Evolutionary conservation across 2,113 vertebrate species (phyloP), one percentile per base, ranked within the genome.

Genomic region (Chionomys nivalis): DNA sequence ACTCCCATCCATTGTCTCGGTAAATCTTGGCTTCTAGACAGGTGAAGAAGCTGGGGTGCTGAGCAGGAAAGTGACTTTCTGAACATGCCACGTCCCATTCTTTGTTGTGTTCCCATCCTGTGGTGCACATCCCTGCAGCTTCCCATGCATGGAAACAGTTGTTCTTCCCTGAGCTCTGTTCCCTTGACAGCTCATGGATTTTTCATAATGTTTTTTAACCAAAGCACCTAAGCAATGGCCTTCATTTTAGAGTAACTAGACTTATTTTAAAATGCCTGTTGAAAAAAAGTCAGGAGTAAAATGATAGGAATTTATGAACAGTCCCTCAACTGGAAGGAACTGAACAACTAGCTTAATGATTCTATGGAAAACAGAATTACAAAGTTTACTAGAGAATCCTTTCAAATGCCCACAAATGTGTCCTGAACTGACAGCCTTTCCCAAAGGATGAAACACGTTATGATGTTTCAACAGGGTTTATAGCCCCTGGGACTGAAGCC

Each of bases 221-320:
- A 58, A 88, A 90, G 52, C 26, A 39, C 24, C 70, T 72, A 88
- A 90, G 52, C 26, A 39, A 19, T 49, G 19, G n/a, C 52, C 49
- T 81, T 72, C 11, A 1, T 66, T 94, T 88, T 55, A 91, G 49
- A 75, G 9, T 87, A 70, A 83, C 39, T n/a, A 87, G 31, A 17
- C 6, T 73, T 49, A 83, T 65, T 93, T 85, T 75, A 49, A 8
- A 28, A 65, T 65, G 4, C 73, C 26, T 61, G 78, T 87, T 72
- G 49, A 93, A 77, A 58, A 58, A 95, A 66, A 94, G n/a, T 42
- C 44, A 82, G 36, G 44, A 61, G 58, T 49, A 68, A 94, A 92
- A 94, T 36, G 21, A 47, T 6, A 16, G 21, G 21, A 72, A 91
- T 52, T 89, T 36, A 9, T 68, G 5, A 58, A 42, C 3, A 65